These are phyloP conservation scores for Silurus meridionalis DNA, from an alignment of 2,113 vertebrate genomes.

Conservation along the genomic window DNA sequence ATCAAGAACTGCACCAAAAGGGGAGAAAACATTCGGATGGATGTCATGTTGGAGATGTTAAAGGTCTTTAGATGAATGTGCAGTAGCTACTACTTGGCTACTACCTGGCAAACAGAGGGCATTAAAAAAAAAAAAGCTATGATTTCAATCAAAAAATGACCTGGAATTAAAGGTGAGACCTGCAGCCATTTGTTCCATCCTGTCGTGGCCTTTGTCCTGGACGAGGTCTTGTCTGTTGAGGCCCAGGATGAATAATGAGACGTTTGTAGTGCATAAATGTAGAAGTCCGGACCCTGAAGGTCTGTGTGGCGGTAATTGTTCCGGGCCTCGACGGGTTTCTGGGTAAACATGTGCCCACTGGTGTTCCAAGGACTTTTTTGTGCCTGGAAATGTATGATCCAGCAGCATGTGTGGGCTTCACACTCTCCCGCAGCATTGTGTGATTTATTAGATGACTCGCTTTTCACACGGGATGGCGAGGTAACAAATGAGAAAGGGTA, in stretches of 20 bases:
- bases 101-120: background rate
- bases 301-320: slow-evolving; percentile 33
- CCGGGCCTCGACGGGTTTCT: slow-evolving; percentile 28
- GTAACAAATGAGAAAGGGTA: slow-evolving; percentile 36
- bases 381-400: slow-evolving; percentile 64
- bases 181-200: slow-evolving; percentile 10
- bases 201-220: slow-evolving; percentile 59
- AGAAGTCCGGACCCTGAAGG: slow-evolving; percentile 66
- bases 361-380: slow-evolving; percentile 28
- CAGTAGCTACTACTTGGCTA: background rate
- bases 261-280: slow-evolving; percentile 71
- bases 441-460: slow-evolving; percentile 65
- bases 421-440: slow-evolving; percentile 60
- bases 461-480: slow-evolving; percentile 10
- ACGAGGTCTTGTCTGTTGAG: slow-evolving; percentile 63
- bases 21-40: background rate
- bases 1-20: background rate
- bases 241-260: slow-evolving; percentile 73
- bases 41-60: background rate
- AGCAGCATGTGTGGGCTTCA: slow-evolving; percentile 38
- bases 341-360: slow-evolving; percentile 18
- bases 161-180: background rate
- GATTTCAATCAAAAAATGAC: background rate
- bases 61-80: background rate
- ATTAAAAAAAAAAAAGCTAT: background rate